Percentiles rank a stretch among this genome's conserved stretches.
These are phyloP conservation scores for Prochilodus magdalenae DNA, from an alignment of 2,113 vertebrate species.

Conservation along the genomic window DNA sequence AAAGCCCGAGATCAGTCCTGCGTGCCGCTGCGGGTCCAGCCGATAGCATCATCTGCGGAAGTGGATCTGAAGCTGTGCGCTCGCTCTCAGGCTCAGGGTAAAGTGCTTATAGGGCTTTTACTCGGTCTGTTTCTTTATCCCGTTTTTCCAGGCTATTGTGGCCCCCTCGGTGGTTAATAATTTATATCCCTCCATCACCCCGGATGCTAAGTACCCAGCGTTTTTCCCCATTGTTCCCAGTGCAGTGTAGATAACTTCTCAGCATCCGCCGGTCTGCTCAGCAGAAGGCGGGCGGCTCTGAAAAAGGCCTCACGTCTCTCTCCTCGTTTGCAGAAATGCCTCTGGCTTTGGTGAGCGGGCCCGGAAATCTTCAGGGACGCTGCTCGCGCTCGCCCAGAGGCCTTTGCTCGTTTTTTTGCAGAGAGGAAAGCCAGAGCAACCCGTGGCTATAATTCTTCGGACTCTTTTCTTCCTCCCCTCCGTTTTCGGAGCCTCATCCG, in stretches of 20 bases:
- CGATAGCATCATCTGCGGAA: neutral
- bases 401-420: slow-evolving; percentile 37
- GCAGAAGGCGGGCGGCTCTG: neutral
- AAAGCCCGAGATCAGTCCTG: neutral
- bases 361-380: neutral
- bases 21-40: neutral
- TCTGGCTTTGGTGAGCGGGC: slow-evolving; percentile 9
- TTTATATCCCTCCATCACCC: slow-evolving; percentile 6
- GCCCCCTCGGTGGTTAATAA: slow-evolving; percentile 15
- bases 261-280: slow-evolving; percentile 10
- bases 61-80: neutral
- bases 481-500: neutral
- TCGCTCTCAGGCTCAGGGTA: neutral
- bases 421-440: slow-evolving; percentile 45
- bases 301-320: neutral
- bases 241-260: neutral
- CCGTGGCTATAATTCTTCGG: slow-evolving; percentile 16
- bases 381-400: neutral
- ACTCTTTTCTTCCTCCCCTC: neutral
- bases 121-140: neutral
- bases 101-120: slow-evolving; percentile 33
- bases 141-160: neutral
- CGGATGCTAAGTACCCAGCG: slow-evolving; percentile 10
- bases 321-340: slow-evolving; percentile 10
- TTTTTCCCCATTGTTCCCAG: neutral